Base-by-base conservation (phyloP, 2,888 invertebrate species). In the Anoplius nigerrimus region DNA sequence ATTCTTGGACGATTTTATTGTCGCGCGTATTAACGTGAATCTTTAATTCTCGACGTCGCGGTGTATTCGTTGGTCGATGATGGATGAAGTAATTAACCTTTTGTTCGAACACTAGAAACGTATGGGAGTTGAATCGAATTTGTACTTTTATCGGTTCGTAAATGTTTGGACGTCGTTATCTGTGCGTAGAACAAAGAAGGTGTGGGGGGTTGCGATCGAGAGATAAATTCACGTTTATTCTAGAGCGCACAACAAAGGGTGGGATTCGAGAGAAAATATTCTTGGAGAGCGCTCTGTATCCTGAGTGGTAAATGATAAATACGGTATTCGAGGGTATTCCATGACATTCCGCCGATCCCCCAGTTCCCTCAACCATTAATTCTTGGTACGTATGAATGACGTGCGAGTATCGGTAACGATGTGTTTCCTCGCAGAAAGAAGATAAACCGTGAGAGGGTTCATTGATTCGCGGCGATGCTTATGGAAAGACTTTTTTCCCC, bases 401-500 rank as follows among this genome's bases (percentile, higher is more conserved):
- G 76, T 69, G 71, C 64, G 67, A 72, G 74, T 82, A 81, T 83
- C 79, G 73, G 71, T 59, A 64, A 59, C 72, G 56, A 66, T 76
- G 72, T 62, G 70, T 71, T 71, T 72, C 69, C 69, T 60, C 71
- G 20, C 55, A 24, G 60, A 34, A 55, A 58, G 57, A 66, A 78
- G 80, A 81, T 78, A 82, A 81, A 77, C 66, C 62, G 66, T 61
- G 74, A 75, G 71, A 66, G 76, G 70, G 79, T 76, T 80, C 78
- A 74, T 73, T 74, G 80, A 72, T 78, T 75, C 69, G 42, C 61
- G 62, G 70, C 68, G 69, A 34, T 34, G 34, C 34, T 34, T 34
- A 34, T 34, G 34, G 34, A 34, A 34, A 34, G 34, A 34, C 34
- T 6, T 34, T 34, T 34, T 34, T 34, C 34, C 34, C 1, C 11